Evolutionary conservation across 2,113 vertebrate genomes (phyloP).

Genomic region (Lagopus leucura): DNA sequence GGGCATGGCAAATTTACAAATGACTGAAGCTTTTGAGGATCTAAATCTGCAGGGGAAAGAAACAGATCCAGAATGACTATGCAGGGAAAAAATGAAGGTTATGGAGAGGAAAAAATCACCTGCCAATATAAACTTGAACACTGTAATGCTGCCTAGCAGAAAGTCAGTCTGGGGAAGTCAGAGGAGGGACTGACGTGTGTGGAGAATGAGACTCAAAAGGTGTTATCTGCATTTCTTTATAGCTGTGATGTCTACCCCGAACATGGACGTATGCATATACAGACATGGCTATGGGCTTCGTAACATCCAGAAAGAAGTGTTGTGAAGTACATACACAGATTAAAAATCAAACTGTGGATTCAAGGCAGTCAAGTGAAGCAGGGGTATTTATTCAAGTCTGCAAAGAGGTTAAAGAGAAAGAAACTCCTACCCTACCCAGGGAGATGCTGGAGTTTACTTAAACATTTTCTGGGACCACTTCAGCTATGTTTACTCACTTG

Average conservation of each 20-base stretch:
- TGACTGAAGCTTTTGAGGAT: neutral
- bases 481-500: neutral
- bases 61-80: neutral
- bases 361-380: too few relatives aligned
- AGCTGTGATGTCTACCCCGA: accelerated
- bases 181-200: accelerated
- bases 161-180: neutral
- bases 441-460: neutral
- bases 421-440: neutral
- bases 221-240: too few relatives aligned
- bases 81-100: neutral
- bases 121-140: neutral
- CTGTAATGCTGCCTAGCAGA: neutral
- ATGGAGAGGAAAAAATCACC: neutral
- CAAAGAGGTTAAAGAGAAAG: neutral
- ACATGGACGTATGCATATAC: accelerated
- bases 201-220: neutral
- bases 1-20: neutral
- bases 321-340: neutral
- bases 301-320: accelerated
- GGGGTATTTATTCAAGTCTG: neutral
- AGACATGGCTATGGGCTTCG: accelerated
- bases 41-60: neutral
- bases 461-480: neutral
- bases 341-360: neutral